Evolutionary conservation across 2,888 invertebrate genomes (phyloP).

Genomic region (Mesorhabditis sp.): DNA sequence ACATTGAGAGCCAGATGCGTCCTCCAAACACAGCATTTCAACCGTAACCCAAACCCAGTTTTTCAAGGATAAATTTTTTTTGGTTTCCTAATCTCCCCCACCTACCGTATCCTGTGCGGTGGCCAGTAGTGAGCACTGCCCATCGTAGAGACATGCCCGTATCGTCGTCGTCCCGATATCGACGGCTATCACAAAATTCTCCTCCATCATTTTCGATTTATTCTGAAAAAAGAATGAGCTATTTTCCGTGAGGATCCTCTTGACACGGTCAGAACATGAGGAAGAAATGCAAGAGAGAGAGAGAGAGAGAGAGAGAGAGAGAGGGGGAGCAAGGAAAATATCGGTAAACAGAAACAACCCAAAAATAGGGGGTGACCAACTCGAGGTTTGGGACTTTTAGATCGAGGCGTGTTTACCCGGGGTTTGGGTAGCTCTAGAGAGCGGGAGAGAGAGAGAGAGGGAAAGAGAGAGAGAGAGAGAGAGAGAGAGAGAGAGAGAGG

Average conservation of each 20-base stretch:
- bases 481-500: neutral
- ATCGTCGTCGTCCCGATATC: constrained; percentile 53
- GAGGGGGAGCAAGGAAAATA: neutral
- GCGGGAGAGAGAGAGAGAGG: neutral
- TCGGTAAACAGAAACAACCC: constrained; percentile 6
- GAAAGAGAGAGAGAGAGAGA: neutral
- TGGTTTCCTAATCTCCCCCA: constrained; percentile 12
- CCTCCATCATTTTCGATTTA: constrained; percentile 2
- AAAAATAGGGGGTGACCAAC: neutral
- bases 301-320: constrained; percentile 18
- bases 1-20: no score
- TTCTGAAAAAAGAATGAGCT: neutral
- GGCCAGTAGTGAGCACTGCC: constrained; percentile 20
- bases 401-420: no score
- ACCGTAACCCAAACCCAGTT: no score
- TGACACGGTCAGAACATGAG: no score
- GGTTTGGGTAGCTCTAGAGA: neutral
- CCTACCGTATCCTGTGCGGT: constrained; percentile 24
- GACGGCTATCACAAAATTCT: constrained; percentile 28
- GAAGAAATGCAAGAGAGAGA: constrained; percentile 12
- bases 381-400: no score
- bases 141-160: constrained; percentile 44
- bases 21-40: no score
- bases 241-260: no score
- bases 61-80: neutral